These are phyloP conservation scores for Eospalax fontanierii DNA, from an alignment of 2,797 vertebrate species.

Conservation along the genomic window DNA sequence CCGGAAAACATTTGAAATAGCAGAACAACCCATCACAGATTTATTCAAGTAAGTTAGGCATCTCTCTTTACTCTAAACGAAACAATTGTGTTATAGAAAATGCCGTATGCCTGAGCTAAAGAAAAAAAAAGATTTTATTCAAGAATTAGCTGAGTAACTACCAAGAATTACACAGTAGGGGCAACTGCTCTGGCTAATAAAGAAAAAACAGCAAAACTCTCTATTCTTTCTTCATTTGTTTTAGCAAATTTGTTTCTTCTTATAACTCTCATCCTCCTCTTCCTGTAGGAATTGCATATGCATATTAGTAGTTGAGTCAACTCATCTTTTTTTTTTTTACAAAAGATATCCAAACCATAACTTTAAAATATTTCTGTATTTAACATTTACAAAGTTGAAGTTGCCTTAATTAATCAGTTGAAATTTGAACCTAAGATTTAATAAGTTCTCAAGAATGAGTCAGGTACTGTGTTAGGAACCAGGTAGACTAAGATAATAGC, in stretches of 20 bases:
- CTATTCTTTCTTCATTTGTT: background rate
- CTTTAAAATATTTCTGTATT: background rate
- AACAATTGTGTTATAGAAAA: conserved; percentile 65
- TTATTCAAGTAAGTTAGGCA: conserved; percentile 32
- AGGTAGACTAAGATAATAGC: background rate
- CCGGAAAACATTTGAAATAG: conserved; percentile 66
- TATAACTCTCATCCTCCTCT: background rate
- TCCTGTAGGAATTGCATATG: background rate
- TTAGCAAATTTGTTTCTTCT: conserved; percentile 14
- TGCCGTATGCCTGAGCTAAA: conserved; percentile 62
- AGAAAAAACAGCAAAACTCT: background rate
- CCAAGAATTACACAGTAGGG: background rate
- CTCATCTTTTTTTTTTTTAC: background rate
- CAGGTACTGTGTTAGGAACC: background rate
- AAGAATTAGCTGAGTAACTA: background rate
- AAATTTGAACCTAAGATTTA: conserved; percentile 46
- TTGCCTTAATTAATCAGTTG: conserved; percentile 33
- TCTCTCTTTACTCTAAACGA: conserved; percentile 68
- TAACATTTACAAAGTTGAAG: background rate
- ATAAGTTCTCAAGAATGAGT: background rate
- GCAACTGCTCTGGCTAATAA: background rate
- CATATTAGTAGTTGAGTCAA: background rate
- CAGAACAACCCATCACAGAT: conserved; percentile 22
- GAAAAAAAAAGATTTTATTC: conserved; percentile 61
- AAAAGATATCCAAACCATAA: background rate